These are phyloP conservation scores for Oryzias melastigma DNA, from an alignment of 2,113 vertebrate genomes.

Conservation along the genomic window DNA sequence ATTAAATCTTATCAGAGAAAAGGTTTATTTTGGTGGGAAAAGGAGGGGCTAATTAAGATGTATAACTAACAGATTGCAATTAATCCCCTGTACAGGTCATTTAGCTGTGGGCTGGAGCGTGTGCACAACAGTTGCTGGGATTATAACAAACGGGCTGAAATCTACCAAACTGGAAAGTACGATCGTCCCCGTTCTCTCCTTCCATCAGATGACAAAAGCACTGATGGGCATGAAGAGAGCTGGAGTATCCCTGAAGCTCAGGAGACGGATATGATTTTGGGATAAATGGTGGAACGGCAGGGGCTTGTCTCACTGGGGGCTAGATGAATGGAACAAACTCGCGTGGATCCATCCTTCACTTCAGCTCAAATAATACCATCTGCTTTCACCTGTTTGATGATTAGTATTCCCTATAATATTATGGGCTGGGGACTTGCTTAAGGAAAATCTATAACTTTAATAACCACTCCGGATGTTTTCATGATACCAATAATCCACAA, in stretches of 20 bases:
- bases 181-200: slow-evolving; percentile 38
- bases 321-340: slow-evolving; percentile 53
- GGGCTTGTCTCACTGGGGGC: slow-evolving; percentile 35
- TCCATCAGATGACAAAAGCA: slow-evolving; percentile 29
- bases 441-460: too few relatives aligned
- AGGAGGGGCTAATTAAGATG: slow-evolving; percentile 66
- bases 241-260: slow-evolving; percentile 29
- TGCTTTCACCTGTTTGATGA: slow-evolving; percentile 36
- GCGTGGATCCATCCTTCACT: slow-evolving; percentile 54
- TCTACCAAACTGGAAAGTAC: slow-evolving; percentile 64
- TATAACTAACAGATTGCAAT: slow-evolving; percentile 57
- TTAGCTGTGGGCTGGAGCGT: slow-evolving; percentile 52
- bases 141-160: slow-evolving; percentile 56
- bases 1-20: slow-evolving; percentile 28
- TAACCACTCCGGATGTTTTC: too few relatives aligned
- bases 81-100: slow-evolving; percentile 59
- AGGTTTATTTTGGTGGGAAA: slow-evolving; percentile 28
- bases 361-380: slow-evolving; percentile 37
- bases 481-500: too few relatives aligned
- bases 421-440: too few relatives aligned
- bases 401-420: neutral
- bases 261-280: slow-evolving; percentile 42
- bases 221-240: slow-evolving; percentile 21
- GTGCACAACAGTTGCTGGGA: slow-evolving; percentile 26
- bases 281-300: slow-evolving; percentile 27